Evolutionary conservation across 2,797 vertebrate species (phyloP).

Genomic region (Crotalus adamanteus): DNA sequence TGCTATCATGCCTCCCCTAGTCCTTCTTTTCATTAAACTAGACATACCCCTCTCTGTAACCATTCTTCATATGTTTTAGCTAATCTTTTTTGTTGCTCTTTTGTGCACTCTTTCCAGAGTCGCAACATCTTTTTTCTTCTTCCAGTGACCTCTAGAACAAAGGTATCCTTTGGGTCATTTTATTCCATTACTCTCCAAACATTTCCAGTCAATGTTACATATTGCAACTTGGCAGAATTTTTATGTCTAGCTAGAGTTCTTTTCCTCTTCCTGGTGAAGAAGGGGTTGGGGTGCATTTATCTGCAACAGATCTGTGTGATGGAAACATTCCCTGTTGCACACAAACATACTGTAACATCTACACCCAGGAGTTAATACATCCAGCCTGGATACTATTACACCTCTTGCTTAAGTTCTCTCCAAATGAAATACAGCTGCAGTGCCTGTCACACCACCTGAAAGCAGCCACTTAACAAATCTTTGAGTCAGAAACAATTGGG

Average conservation of each 20-base stretch:
- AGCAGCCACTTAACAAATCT: conserved; percentile 58
- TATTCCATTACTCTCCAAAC: conserved; percentile 37
- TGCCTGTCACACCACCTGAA: conserved; percentile 58
- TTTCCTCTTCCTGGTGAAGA: conserved; percentile 50
- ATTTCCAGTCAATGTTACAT: conserved; percentile 53
- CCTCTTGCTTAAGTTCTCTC: conserved; percentile 70
- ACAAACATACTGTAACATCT: conserved; percentile 65
- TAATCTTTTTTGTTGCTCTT: not conserved
- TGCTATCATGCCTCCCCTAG: not conserved
- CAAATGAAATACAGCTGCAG: conserved; percentile 76
- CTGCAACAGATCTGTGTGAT: conserved; percentile 70
- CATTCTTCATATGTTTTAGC: not conserved
- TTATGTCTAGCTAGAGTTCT: conserved; percentile 49
- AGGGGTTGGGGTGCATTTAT: conserved; percentile 55
- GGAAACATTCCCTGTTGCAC: conserved; percentile 69
- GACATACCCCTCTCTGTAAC: not conserved
- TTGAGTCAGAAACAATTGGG: conserved; percentile 57
- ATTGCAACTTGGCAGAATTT: conserved; percentile 43
- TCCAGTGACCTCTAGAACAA: conserved; percentile 32
- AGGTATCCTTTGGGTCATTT: conserved; percentile 37
- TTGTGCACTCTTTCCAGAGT: not conserved
- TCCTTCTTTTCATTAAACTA: not conserved
- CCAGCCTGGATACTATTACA: conserved; percentile 70
- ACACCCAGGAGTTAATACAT: conserved; percentile 69
- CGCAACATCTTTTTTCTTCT: not conserved